Conservation (phyloP, 1,140 invertebrate genomes). For the Lethocerus indicus region DNA sequence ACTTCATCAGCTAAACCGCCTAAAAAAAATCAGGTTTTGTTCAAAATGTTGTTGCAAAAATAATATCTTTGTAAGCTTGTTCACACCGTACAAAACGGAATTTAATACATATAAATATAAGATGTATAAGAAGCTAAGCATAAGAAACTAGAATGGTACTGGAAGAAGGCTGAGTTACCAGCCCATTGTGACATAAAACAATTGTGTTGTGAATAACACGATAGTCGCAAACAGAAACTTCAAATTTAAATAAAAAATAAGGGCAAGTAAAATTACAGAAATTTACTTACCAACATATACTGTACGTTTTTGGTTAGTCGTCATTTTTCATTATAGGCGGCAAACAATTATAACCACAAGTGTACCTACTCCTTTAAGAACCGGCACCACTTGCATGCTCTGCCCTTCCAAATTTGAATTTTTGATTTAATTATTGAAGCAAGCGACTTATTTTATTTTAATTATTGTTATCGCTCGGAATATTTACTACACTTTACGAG, state of each 20-base stretch:
- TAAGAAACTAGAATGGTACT: background rate
- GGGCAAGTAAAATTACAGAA: conserved; percentile 9
- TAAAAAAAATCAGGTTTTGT: conserved; percentile 18
- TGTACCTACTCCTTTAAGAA: too few relatives aligned
- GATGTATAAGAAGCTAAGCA: background rate
- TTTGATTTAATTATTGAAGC: too few relatives aligned
- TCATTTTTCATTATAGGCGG: too few relatives aligned
- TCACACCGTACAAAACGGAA: background rate
- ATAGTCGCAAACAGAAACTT: background rate
- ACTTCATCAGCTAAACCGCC: conserved; percentile 95
- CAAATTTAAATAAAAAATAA: background rate
- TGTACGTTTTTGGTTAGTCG: conserved; percentile 49
- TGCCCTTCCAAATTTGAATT: too few relatives aligned
- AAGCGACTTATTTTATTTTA: too few relatives aligned
- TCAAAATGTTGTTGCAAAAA: background rate
- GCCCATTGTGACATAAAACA: background rate
- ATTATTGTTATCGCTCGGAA: too few relatives aligned
- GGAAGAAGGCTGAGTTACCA: background rate
- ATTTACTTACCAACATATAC: conserved; percentile 44
- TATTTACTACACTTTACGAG: too few relatives aligned
- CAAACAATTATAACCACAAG: too few relatives aligned
- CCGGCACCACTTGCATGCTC: too few relatives aligned
- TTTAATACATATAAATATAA: background rate
- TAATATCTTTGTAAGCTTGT: background rate
- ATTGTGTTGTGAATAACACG: background rate